Evolutionary conservation across 2,113 vertebrate species (phyloP).

Genomic region (Heptranchias perlo): DNA sequence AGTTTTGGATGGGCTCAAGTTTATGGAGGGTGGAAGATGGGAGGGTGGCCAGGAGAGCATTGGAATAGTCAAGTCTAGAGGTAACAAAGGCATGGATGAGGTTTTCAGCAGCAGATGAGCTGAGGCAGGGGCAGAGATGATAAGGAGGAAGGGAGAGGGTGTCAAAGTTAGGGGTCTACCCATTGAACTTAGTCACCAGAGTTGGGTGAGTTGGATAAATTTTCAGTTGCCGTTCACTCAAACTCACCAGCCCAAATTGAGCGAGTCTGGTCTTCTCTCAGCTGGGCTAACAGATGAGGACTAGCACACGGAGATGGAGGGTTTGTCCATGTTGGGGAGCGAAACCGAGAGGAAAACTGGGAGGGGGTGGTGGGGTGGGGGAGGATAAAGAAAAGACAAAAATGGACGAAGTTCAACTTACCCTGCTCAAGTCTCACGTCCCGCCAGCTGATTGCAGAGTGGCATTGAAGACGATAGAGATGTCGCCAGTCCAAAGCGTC

Average conservation of each 20-base stretch:
- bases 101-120: no score
- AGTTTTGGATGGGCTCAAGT: no score
- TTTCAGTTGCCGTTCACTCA: background rate
- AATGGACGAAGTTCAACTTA: background rate
- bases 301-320: background rate
- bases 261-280: background rate
- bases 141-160: background rate
- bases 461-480: conserved; percentile 25
- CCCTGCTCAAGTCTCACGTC: conserved; percentile 21
- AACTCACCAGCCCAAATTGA: background rate
- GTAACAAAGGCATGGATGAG: no score
- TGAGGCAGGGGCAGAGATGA: no score
- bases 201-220: background rate
- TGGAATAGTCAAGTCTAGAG: no score
- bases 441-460: conserved; percentile 31
- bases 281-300: background rate
- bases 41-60: no score
- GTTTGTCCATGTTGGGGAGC: background rate
- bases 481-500: conserved; percentile 19
- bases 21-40: no score
- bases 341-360: background rate
- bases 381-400: background rate
- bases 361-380: no score
- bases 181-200: background rate
- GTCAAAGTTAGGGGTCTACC: background rate